These are phyloP conservation scores for Zalophus californianus DNA, from an alignment of 2,797 vertebrate species.

Conservation along the genomic window DNA sequence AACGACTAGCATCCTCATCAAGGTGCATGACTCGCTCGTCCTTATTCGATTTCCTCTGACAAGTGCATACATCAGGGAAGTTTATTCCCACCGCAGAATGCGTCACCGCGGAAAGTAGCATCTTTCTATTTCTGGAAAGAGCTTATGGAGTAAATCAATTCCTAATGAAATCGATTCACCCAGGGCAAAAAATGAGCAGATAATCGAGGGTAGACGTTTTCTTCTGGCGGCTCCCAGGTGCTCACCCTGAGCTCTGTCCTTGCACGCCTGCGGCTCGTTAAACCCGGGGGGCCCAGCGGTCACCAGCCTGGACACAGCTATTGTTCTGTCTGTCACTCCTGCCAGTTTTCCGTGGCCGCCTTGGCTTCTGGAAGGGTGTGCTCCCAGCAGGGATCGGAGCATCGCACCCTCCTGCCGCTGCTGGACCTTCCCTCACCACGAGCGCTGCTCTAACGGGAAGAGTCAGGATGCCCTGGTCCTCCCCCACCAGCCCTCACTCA, in stretches of 20 bases:
- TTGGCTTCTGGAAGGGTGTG: neutral
- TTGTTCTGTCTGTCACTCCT: rapidly evolving
- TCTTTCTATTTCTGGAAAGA: conserved; percentile 74
- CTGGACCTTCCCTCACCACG: neutral
- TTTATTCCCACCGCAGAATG: neutral
- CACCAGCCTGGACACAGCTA: rapidly evolving
- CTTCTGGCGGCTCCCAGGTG: conserved; percentile 37
- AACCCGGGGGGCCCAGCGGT: rapidly evolving
- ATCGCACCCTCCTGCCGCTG: neutral
- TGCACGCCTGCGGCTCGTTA: rapidly evolving
- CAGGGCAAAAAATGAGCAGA: conserved; percentile 53
- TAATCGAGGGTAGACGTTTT: conserved; percentile 13
- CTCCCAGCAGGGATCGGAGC: rapidly evolving
- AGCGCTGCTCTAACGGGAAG: rapidly evolving
- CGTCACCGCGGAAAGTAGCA: neutral
- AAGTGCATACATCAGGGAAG: conserved; percentile 57
- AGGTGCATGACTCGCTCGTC: conserved; percentile 53
- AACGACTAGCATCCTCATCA: neutral
- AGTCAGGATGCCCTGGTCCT: neutral
- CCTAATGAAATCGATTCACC: neutral
- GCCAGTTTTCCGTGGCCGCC: neutral
- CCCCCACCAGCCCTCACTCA: rapidly evolving
- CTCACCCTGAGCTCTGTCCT: rapidly evolving
- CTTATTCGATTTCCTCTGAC: conserved; percentile 40
- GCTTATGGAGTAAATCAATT: conserved; percentile 58